These are phyloP conservation scores for Takifugu bimaculatus DNA, from an alignment of 2,113 vertebrate species.

Conservation along the genomic window DNA sequence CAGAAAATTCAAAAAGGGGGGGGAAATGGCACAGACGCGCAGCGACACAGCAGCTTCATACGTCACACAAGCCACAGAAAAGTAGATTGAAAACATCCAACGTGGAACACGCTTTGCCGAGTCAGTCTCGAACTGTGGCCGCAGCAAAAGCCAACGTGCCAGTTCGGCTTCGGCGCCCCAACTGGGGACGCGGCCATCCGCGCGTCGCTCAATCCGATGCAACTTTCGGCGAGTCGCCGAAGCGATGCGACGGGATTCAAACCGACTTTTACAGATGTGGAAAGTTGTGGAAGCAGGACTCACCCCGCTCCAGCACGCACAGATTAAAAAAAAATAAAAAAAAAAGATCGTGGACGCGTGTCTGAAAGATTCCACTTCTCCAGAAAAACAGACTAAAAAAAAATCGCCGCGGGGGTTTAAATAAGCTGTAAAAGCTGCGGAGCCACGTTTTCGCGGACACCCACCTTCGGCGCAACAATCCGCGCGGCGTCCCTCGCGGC, in stretches of 20 bases:
- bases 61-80: background rate
- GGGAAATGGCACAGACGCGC: too few species aligned
- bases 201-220: too few species aligned
- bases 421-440: background rate
- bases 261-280: too few species aligned
- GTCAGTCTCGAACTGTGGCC: conserved; percentile 34
- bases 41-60: background rate
- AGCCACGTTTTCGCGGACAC: background rate
- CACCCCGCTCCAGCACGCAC: conserved; percentile 32
- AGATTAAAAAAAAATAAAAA: conserved; percentile 20
- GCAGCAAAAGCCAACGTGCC: too few species aligned
- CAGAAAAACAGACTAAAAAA: too few species aligned
- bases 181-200: too few species aligned
- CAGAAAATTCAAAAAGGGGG: background rate
- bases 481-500: conserved; percentile 28
- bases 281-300: conserved; percentile 3
- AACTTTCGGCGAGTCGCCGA: too few species aligned
- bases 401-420: background rate
- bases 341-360: conserved; percentile 2
- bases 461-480: conserved; percentile 41
- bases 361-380: too few species aligned
- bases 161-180: too few species aligned
- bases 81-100: background rate
- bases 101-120: conserved; percentile 42
- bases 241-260: too few species aligned